Conservation (phyloP, 2,888 invertebrate species). For the Euplexia lucipara region DNA sequence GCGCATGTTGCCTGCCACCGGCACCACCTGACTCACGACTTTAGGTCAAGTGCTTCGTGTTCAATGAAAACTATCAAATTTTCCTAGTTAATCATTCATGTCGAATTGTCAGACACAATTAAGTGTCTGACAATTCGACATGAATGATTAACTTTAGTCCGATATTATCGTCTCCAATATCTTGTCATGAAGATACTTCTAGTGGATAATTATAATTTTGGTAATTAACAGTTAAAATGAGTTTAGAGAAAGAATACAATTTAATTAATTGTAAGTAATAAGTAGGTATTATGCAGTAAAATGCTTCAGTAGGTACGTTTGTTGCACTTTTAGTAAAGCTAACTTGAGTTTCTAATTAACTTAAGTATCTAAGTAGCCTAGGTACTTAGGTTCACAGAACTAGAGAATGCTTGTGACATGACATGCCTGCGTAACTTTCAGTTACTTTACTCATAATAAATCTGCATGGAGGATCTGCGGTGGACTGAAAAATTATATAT, state of each 20-base stretch:
- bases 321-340: not conserved
- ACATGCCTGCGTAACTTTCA: no score
- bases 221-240: not conserved
- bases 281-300: not conserved
- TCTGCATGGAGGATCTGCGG: no score
- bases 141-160: constrained; percentile 5
- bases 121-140: not conserved
- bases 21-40: not conserved
- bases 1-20: constrained; percentile 16
- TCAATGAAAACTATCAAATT: not conserved
- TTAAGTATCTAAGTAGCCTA: no score
- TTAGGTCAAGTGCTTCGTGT: not conserved
- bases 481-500: no score
- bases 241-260: not conserved
- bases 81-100: not conserved
- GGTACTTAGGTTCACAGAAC: no score
- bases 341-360: not conserved
- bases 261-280: not conserved
- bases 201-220: not conserved
- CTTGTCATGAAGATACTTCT: not conserved
- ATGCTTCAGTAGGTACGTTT: no score
- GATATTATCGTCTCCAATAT: constrained; percentile 4
- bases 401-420: no score
- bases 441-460: no score
- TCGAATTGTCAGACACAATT: not conserved